Conservation (phyloP, 2,113 vertebrate species). For the Myiopsitta monachus region DNA sequence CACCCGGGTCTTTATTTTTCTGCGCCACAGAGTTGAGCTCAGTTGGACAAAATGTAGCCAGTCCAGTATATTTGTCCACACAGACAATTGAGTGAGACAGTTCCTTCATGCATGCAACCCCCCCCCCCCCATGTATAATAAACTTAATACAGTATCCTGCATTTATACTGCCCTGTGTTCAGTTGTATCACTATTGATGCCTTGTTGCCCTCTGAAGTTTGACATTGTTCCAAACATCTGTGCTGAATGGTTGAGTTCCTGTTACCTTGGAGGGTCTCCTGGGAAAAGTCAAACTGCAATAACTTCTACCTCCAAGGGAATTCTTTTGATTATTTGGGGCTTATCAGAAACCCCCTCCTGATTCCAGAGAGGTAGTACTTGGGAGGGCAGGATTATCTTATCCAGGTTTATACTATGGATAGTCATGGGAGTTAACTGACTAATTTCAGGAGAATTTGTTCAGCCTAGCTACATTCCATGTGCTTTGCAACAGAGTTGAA, state of each 20-base stretch:
- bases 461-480: neutral
- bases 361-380: neutral
- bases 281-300: neutral
- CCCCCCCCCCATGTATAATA: rapidly evolving
- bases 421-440: neutral
- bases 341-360: neutral
- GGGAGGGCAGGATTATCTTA: neutral
- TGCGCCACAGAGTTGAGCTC: neutral
- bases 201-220: neutral
- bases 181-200: rapidly evolving
- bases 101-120: neutral
- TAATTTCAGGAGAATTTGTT: neutral
- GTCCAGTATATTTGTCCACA: neutral
- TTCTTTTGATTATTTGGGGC: neutral
- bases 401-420: neutral
- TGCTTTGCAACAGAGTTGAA: neutral
- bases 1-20: neutral
- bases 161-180: neutral
- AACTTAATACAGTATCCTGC: neutral
- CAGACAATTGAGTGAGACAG: neutral
- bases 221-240: neutral
- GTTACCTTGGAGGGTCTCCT: neutral
- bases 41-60: neutral
- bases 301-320: neutral
- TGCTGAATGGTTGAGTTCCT: neutral